Evolutionary conservation across 2,113 vertebrate species (phyloP).

Genomic region (Crypturellus undulatus): DNA sequence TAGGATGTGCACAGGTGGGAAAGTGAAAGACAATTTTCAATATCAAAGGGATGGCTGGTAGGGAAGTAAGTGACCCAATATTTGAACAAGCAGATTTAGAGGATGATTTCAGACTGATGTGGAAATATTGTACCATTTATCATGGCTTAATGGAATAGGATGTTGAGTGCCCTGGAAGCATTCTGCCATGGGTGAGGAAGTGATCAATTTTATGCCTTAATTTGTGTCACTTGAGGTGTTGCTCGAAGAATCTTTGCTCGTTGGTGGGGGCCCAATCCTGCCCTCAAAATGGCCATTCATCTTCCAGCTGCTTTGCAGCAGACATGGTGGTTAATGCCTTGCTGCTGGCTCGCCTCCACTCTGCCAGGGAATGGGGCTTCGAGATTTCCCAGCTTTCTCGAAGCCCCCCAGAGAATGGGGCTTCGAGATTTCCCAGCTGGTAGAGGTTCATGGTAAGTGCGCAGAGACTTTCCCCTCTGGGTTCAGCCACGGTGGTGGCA

Average conservation of each 20-base stretch:
- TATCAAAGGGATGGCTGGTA: neutral
- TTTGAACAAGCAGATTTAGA: conserved; percentile 53
- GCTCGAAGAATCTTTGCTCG: conserved; percentile 39
- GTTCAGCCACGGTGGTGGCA: neutral
- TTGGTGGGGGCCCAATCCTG: conserved; percentile 36
- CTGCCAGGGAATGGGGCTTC: neutral
- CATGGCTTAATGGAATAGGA: conserved; percentile 60
- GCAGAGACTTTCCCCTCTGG: neutral
- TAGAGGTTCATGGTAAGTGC: neutral
- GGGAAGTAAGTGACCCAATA: conserved; percentile 24
- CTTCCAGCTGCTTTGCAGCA: conserved; percentile 5
- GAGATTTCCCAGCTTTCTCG: neutral
- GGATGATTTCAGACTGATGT: conserved; percentile 25
- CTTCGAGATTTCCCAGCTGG: neutral
- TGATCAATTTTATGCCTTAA: conserved; percentile 60
- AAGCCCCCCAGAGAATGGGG: neutral
- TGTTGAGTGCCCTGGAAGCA: conserved; percentile 58
- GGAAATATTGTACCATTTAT: conserved; percentile 55
- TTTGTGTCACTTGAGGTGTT: conserved; percentile 67
- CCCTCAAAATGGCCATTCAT: conserved; percentile 44
- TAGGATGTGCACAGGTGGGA: neutral
- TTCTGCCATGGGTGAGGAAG: conserved; percentile 59
- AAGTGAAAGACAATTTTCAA: neutral
- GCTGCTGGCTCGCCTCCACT: conserved; percentile 12
- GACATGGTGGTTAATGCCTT: conserved; percentile 46